Conservation (phyloP, 1,140 invertebrate genomes). For the Paracyclopina nana region DNA sequence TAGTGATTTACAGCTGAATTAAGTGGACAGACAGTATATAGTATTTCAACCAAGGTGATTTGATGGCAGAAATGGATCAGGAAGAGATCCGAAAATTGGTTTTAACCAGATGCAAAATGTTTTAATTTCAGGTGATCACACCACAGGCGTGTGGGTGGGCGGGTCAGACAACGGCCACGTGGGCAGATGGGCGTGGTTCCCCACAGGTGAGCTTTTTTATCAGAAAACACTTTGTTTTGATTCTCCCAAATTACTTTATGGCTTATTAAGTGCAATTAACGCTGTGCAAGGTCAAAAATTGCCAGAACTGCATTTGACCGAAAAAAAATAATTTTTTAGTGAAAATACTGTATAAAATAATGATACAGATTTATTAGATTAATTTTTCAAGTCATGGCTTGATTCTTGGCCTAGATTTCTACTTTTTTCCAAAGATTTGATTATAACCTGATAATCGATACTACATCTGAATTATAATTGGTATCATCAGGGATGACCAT, state of each 20-base stretch:
- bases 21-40: neutral
- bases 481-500: no score
- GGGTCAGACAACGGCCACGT: conserved; percentile 21
- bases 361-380: neutral
- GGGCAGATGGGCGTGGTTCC: conserved; percentile 21
- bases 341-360: neutral
- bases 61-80: neutral
- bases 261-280: no score
- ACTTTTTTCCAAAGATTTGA: no score
- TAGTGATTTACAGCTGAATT: neutral
- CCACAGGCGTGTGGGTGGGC: conserved; percentile 21
- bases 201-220: conserved; percentile 20
- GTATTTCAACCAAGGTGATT: neutral
- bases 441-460: no score
- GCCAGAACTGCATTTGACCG: no score
- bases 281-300: no score
- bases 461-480: no score
- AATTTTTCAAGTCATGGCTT: no score
- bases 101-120: neutral
- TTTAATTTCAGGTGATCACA: conserved; percentile 18
- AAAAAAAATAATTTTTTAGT: neutral
- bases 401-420: no score
- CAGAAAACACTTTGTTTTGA: no score
- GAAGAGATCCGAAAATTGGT: neutral
- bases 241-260: no score